These are phyloP conservation scores for Erebia palarica DNA, from an alignment of 2,888 invertebrate species.

Conservation along the genomic window DNA sequence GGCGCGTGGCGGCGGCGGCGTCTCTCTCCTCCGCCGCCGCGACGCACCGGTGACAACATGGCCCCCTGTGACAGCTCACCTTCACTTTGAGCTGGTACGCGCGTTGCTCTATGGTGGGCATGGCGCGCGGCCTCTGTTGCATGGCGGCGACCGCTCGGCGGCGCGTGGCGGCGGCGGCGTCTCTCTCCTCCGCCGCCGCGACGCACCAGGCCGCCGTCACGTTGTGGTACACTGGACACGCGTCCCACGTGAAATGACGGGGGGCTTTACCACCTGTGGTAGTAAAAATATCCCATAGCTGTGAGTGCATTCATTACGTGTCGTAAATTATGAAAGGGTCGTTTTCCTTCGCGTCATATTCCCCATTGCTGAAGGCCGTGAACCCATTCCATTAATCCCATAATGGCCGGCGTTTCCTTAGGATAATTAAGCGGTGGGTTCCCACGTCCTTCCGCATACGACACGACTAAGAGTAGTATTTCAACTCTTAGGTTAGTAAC, in stretches of 20 bases:
- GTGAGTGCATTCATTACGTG: neutral
- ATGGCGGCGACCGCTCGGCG: constrained; percentile 70
- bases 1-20: constrained; percentile 82
- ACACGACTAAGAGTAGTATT: too few species aligned
- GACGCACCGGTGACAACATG: constrained; percentile 69
- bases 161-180: constrained; percentile 83
- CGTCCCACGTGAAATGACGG: constrained; percentile 94
- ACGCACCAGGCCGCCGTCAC: constrained; percentile 83
- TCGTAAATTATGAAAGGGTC: too few species aligned
- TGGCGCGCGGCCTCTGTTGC: constrained; percentile 65
- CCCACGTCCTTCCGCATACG: too few species aligned
- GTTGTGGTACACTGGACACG: constrained; percentile 94
- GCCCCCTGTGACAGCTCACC: constrained; percentile 30
- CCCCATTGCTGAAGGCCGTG: too few species aligned
- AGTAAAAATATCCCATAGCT: neutral
- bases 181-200: constrained; percentile 83
- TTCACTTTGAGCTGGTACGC: constrained; percentile 76
- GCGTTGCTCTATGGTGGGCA: constrained; percentile 85
- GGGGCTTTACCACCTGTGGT: constrained; percentile 86
- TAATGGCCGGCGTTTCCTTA: too few species aligned
- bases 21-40: constrained; percentile 84
- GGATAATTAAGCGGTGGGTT: too few species aligned
- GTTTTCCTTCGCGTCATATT: too few species aligned
- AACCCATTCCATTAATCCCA: too few species aligned
- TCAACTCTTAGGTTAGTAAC: too few species aligned